Base-by-base conservation (phyloP, 37 sponge, comb jelly and placozoan genomes). In the Lycopodina hypogea region DNA sequence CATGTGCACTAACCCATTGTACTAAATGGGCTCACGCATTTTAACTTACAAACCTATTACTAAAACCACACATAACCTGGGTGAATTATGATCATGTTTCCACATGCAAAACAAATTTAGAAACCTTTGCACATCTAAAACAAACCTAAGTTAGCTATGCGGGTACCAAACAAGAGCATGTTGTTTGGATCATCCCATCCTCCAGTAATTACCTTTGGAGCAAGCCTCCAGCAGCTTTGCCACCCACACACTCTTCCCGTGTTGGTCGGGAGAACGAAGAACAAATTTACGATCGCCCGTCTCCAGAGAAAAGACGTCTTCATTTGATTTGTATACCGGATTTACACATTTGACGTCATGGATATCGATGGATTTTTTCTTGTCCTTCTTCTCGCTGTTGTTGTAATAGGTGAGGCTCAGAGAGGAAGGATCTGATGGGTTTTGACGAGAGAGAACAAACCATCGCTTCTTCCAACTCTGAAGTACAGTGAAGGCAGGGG, bases 401-500 rank as follows among this genome's bases (percentile, higher is more conserved):
- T 67, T 55, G 76, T 81, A 90, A 71, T 90, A 90, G 9, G 83
- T 35, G 14, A 90, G 79, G 26, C 83, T 76, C 14, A 86, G 0
- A 26, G 71, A 56, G 0, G 34, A n/a, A 3, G 75, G 81, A 60
- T 86, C 76, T 69, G 55, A 53, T 29, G 57, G 70, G 12, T 30
- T 26, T 50, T 22, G 62, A 24, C 58, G 79, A 7, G 83, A 74
- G 38, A 90, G 82, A 34, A 86, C 83, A 55, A 90, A 90, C 83
- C 83, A 90, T 24, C 87, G 41, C 59, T 86, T 83, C 69, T 86
- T 78, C 91, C 91, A 90, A 24, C 48, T 90, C 91, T 90, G 70
- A 39, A 84, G 40, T 33, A n/a, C 36, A 18, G 4, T 37, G 18
- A 22, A 75, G 36, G 11, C 26, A 36, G 68, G 34, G 37, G 22